Evolutionary conservation across 2,797 vertebrate species (phyloP).

Genomic region (Petrocephalus sullivani): DNA sequence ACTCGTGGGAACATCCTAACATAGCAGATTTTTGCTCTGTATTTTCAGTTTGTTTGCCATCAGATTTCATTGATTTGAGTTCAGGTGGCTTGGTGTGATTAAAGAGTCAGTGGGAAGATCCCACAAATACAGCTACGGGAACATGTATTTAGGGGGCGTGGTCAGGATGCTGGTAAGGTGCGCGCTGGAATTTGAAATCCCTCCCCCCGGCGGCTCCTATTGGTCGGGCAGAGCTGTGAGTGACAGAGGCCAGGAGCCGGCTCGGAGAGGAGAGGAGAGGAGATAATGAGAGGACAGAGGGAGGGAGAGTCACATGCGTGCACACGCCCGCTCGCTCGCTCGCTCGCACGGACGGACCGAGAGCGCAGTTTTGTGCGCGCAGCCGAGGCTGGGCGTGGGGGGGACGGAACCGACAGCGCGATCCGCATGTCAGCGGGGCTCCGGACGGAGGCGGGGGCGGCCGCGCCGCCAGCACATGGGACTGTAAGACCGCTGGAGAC

Average conservation of each 20-base stretch:
- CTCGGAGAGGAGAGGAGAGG: not conserved
- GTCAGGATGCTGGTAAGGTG: not conserved
- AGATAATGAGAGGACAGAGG: constrained; percentile 42
- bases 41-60: not conserved
- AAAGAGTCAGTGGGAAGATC: not conserved
- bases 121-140: not conserved
- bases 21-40: not conserved
- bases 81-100: not conserved
- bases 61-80: not conserved
- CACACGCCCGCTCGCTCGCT: constrained; percentile 20
- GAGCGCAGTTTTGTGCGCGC: constrained; percentile 2
- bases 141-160: not conserved
- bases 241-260: constrained; percentile 24
- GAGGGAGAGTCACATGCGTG: not conserved
- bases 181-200: constrained; percentile 19
- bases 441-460: not conserved
- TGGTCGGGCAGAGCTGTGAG: constrained; percentile 38
- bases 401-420: constrained; percentile 10
- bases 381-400: not conserved
- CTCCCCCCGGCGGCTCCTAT: constrained; percentile 37
- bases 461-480: not conserved
- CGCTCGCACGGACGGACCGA: constrained; percentile 17
- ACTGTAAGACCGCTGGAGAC: constrained; percentile 38
- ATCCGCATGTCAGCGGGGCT: constrained; percentile 18
- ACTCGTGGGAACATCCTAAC: not conserved